Evolutionary conservation across 1,140 invertebrate genomes (phyloP).

Genomic region (Cydia fagiglandana): DNA sequence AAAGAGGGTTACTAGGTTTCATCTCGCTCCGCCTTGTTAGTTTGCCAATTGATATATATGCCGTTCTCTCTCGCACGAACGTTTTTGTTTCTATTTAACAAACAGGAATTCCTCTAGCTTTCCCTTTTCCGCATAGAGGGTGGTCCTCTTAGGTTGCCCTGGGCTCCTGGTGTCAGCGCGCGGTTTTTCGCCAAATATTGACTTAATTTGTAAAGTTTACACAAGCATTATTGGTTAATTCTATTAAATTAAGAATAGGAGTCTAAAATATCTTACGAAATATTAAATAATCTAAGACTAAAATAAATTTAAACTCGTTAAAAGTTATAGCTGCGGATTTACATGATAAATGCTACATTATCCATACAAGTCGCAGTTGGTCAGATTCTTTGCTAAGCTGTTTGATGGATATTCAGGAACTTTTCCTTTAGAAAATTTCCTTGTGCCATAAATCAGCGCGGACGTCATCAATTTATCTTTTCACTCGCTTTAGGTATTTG

Average conservation of each 20-base stretch:
- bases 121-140: conserved; percentile 40
- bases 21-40: not conserved
- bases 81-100: conserved; percentile 21
- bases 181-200: conserved; percentile 27
- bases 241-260: conserved; percentile 11
- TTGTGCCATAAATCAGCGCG: conserved; percentile 60
- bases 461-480: conserved; percentile 61
- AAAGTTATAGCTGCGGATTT: conserved; percentile 19
- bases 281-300: not conserved
- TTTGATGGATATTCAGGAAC: conserved; percentile 49
- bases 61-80: conserved; percentile 15
- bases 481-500: conserved; percentile 19
- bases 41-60: not conserved
- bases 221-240: conserved; percentile 15
- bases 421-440: conserved; percentile 50
- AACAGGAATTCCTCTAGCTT: conserved; percentile 26
- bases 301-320: not conserved
- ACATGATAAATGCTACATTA: conserved; percentile 22
- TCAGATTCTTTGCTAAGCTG: conserved; percentile 39
- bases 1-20: conserved; percentile 17
- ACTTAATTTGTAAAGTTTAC: conserved; percentile 13
- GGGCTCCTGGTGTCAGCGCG: conserved; percentile 32
- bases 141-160: conserved; percentile 16
- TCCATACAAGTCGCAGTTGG: conserved; percentile 22
- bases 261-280: not conserved